These are phyloP conservation scores for Lampris megalopsis DNA, from an alignment of 2,113 vertebrate species.

Conservation along the genomic window DNA sequence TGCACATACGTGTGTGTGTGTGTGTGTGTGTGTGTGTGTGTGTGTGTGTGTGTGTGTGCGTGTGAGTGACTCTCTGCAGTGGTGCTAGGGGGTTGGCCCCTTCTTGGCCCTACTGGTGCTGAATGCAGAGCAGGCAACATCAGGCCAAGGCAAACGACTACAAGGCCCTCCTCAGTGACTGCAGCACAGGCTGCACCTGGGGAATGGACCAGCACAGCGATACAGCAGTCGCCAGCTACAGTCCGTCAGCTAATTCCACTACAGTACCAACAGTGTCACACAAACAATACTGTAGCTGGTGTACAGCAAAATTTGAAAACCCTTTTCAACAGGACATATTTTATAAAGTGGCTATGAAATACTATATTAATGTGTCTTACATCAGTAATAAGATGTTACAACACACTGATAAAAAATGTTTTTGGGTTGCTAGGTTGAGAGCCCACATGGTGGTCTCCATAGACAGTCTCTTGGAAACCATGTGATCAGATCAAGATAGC, in stretches of 20 bases:
- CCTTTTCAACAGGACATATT: too few species aligned
- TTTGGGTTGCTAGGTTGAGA: too few species aligned
- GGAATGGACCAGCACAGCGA: constrained; percentile 58
- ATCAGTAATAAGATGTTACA: too few species aligned
- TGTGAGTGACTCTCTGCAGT: constrained; percentile 58
- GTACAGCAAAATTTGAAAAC: not conserved
- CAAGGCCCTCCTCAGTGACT: constrained; percentile 80
- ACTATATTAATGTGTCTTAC: too few species aligned
- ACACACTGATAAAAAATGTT: too few species aligned
- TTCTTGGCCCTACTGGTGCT: constrained; percentile 62
- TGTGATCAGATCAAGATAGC: too few species aligned
- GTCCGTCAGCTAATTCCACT: not conserved
- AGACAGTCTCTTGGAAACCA: too few species aligned
- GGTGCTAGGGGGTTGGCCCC: constrained; percentile 50
- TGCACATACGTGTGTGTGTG: constrained; percentile 3
- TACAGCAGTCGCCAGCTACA: constrained; percentile 38
- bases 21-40: constrained; percentile 24
- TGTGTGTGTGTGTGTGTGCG: constrained; percentile 13
- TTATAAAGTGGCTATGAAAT: too few species aligned
- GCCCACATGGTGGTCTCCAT: too few species aligned
- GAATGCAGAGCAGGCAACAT: constrained; percentile 77
- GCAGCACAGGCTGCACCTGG: constrained; percentile 75
- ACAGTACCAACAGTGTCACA: constrained; percentile 4
- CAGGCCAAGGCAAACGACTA: constrained; percentile 77
- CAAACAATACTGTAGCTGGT: constrained; percentile 12